Conservation (phyloP, 2,888 invertebrate species). For the Euphydryas editha region DNA sequence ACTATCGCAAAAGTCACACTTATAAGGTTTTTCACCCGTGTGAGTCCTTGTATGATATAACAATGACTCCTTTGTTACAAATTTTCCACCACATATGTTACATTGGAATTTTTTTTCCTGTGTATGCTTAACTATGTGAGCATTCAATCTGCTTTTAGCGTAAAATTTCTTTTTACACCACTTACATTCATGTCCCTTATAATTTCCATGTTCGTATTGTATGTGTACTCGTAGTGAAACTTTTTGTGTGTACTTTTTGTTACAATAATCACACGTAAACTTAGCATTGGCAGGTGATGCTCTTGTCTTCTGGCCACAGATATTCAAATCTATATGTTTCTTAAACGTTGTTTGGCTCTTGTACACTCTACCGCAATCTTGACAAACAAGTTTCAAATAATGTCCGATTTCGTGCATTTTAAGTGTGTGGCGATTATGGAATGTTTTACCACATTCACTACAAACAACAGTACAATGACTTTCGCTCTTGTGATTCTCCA, state of each 20-base stretch:
- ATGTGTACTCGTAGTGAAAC: slow-evolving; percentile 70
- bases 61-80: slow-evolving; percentile 69
- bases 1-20: slow-evolving; percentile 62
- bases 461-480: slow-evolving; percentile 60
- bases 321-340: slow-evolving; percentile 62
- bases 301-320: slow-evolving; percentile 59
- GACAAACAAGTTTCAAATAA: slow-evolving; percentile 58
- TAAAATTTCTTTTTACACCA: slow-evolving; percentile 73
- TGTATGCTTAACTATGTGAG: slow-evolving; percentile 72
- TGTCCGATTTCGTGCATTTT: slow-evolving; percentile 65
- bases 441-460: slow-evolving; percentile 65
- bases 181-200: slow-evolving; percentile 67
- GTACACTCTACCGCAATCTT: slow-evolving; percentile 66
- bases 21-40: slow-evolving; percentile 71
- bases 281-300: slow-evolving; percentile 62
- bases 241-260: slow-evolving; percentile 71
- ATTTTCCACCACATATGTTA: slow-evolving; percentile 61
- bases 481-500: slow-evolving; percentile 56
- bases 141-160: slow-evolving; percentile 68
- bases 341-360: slow-evolving; percentile 64
- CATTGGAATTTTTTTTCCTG: slow-evolving; percentile 68
- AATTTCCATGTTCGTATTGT: slow-evolving; percentile 70
- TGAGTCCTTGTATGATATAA: slow-evolving; percentile 72
- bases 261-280: slow-evolving; percentile 70
- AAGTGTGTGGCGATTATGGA: slow-evolving; percentile 57